These are phyloP conservation scores for Magallana angulata DNA, from an alignment of 1,140 invertebrate species.

Conservation along the genomic window DNA sequence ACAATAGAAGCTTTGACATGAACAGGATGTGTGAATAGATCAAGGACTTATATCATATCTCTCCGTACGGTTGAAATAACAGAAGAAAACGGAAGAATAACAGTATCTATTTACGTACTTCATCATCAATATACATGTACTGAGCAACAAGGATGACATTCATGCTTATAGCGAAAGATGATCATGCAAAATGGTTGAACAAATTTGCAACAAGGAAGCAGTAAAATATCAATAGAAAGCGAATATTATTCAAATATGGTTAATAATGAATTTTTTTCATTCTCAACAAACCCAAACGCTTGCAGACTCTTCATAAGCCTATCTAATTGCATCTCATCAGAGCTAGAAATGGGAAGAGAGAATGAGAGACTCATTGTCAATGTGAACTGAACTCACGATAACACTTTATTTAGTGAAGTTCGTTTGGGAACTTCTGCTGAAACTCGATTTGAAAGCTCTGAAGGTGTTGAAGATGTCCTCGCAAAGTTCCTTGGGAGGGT, in stretches of 20 bases:
- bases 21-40: too few species aligned
- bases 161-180: too few species aligned
- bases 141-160: too few species aligned
- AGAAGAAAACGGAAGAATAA: too few species aligned
- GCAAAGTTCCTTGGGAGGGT: constrained; percentile 22
- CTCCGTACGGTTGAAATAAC: too few species aligned
- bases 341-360: constrained; percentile 12
- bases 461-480: not conserved
- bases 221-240: not conserved
- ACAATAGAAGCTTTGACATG: too few species aligned
- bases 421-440: constrained; percentile 13
- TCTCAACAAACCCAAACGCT: constrained; percentile 20
- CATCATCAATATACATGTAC: too few species aligned
- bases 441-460: constrained; percentile 11
- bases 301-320: constrained; percentile 29
- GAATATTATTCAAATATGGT: not conserved
- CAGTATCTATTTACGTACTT: too few species aligned
- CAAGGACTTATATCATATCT: too few species aligned
- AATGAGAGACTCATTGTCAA: not conserved
- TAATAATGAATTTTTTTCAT: not conserved
- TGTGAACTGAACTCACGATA: constrained; percentile 21
- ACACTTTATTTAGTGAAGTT: constrained; percentile 3
- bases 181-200: not conserved
- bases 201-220: not conserved
- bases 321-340: constrained; percentile 33